These are phyloP conservation scores for Anoura caudifer DNA, from an alignment of 2,113 vertebrate genomes.

Conservation along the genomic window DNA sequence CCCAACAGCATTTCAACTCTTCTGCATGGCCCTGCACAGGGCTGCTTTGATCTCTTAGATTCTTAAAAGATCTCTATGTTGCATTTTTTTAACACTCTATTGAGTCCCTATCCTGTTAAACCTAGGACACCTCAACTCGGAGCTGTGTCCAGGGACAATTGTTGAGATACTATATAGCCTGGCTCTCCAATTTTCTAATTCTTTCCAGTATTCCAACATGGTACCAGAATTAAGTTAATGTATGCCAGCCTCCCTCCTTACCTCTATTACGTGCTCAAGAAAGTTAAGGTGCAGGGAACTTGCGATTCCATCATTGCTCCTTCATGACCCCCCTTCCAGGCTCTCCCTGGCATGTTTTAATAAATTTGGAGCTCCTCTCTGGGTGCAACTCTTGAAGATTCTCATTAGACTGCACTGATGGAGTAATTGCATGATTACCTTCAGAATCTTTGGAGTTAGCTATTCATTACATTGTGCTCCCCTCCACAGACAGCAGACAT, in stretches of 20 bases:
- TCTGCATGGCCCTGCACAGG: neutral
- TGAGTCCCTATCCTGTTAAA: neutral
- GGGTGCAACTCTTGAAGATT: neutral
- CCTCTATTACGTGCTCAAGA: fast-evolving
- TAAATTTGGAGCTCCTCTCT: neutral
- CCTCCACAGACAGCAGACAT: neutral
- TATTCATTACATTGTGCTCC: fast-evolving
- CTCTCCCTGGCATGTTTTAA: neutral
- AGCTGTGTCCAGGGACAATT: neutral
- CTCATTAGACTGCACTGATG: neutral
- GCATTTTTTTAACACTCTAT: neutral
- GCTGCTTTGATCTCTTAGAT: neutral
- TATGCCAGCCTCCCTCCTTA: neutral
- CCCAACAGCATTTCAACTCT: neutral
- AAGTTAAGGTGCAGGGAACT: neutral
- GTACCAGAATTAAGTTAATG: neutral
- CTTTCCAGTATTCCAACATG: neutral
- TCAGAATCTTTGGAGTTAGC: neutral
- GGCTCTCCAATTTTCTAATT: neutral
- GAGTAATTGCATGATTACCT: too few species aligned
- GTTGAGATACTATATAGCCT: neutral
- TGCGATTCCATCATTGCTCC: too few species aligned
- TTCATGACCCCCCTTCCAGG: fast-evolving
- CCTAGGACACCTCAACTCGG: neutral
- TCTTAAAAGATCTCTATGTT: neutral